phyloP scores from a whole-genome alignment of 64 coral and sea anemone genomes.

The Hydrozoanthus tunicans region DNA sequence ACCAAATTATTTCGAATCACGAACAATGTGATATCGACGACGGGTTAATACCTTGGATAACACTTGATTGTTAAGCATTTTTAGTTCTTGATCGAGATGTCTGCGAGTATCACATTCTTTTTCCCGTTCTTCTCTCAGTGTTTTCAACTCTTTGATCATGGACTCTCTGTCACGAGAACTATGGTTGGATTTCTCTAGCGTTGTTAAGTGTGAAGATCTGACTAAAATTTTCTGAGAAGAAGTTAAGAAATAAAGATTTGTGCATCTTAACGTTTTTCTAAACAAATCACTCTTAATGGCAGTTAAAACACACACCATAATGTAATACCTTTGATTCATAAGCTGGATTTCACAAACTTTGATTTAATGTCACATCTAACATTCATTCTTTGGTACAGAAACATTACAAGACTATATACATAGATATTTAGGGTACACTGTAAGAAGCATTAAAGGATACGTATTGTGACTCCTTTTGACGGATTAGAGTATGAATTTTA shows the following conservation, averaged over 20 bases:
- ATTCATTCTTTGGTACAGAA: too few species aligned
- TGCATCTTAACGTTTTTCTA: background rate
- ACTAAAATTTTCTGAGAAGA: conserved; percentile 11
- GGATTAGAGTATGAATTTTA: background rate
- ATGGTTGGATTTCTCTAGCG: background rate
- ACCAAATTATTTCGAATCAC: conserved; percentile 21
- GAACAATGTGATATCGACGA: background rate
- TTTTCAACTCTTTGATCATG: conserved; percentile 57
- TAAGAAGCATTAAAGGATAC: conserved; percentile 31
- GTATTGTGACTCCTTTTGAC: conserved; percentile 24
- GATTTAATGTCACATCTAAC: background rate
- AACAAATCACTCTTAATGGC: background rate
- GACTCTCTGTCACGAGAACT: conserved; percentile 27
- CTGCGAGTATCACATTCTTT: conserved; percentile 68
- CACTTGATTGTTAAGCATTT: conserved; percentile 62
- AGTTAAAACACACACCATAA: background rate
- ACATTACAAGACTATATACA: too few species aligned
- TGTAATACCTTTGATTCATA: background rate
- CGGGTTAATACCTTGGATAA: conserved; percentile 61
- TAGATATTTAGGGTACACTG: too few species aligned
- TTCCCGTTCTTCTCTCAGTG: conserved; percentile 56
- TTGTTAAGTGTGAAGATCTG: background rate
- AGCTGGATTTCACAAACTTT: background rate
- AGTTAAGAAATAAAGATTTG: background rate
- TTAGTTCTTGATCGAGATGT: conserved; percentile 78